Base-by-base conservation (phyloP, 92 coral and sea anemone genomes). In the Ricordea florida region DNA sequence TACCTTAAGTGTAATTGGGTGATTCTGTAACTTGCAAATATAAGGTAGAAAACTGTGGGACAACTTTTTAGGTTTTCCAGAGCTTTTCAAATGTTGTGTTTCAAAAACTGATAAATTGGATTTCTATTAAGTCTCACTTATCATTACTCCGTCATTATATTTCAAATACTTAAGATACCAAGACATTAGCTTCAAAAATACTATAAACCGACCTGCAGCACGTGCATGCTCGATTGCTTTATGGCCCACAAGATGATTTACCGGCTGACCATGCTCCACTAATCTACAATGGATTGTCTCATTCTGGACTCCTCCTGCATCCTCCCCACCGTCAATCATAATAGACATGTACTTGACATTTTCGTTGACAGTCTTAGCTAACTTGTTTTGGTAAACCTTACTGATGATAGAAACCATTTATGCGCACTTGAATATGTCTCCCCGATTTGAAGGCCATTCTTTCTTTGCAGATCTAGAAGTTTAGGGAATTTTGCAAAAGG, bases 161-260 rank as follows among this genome's bases (percentile, higher is more conserved):
- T 6, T 44, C 50, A 44, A 25, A 8, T 3, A 51, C 6, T 2
- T 22, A 6, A 23, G 3, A 24, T 18, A 43, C 17, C 14, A 43
- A 43, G 0, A 43, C 1, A 43, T 16, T 22, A 43, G 18, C 3
- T 43, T 16, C 68, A 36, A 37, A 14, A 16, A 16, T 57, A 23
- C 10, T 43, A 4, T 44, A 20, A 27, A 60, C 70, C 37, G 56
- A 74, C 75, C 83, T 64, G 13, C 66, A 31, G 83, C 83, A 64
- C 64, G 66, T 46, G 48, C 75, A 63, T 76, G 75, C 50, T 64
- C 66, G 62, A 76, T 47, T 29, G 64, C 74, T 50, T 64, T 76
- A 22, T 76, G 83, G 57, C 83, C 83, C 57, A 76, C 83, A 35
- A 63, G 83, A 22, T 47, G 73, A 55, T 76, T 76, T 10, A 76